These are phyloP conservation scores for Chrysocyon brachyurus DNA, from an alignment of 2,797 vertebrate species.

Conservation along the genomic window DNA sequence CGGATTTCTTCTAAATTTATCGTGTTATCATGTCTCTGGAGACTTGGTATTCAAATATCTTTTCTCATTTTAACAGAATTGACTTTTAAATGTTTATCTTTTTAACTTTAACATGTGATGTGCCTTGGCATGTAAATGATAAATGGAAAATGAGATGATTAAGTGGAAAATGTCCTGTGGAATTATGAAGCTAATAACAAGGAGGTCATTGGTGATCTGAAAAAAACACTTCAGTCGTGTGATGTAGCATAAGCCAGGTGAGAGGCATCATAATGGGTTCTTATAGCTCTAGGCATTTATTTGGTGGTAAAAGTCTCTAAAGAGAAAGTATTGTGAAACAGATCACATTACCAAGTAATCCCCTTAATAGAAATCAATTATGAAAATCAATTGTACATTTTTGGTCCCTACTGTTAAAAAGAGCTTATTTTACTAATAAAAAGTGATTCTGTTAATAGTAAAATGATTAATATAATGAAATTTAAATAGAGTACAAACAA, in stretches of 20 bases:
- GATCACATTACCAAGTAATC: not conserved
- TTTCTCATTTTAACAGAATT: not conserved
- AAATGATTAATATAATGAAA: not conserved
- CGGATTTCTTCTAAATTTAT: slow-evolving; percentile 38
- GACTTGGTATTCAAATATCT: slow-evolving; percentile 13
- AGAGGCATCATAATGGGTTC: not conserved
- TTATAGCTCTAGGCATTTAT: not conserved
- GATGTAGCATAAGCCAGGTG: not conserved
- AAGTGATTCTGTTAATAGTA: not conserved
- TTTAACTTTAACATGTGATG: not conserved
- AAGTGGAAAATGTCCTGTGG: not conserved
- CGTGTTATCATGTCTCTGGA: not conserved
- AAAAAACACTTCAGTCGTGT: not conserved
- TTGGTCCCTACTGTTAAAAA: not conserved
- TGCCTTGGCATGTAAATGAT: not conserved
- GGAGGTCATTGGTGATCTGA: not conserved
- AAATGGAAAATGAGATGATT: not conserved
- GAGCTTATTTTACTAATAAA: not conserved
- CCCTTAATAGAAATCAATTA: not conserved
- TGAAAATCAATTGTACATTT: not conserved
- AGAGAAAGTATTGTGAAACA: not conserved
- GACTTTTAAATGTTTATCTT: slow-evolving; percentile 39
- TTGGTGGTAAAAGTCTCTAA: not conserved
- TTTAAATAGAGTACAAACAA: not conserved
- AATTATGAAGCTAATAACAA: not conserved